Evolutionary conservation across 2,113 vertebrate species (phyloP), one percentile per base, ranked within the genome.

Genomic region (Mormyrus lacerda): DNA sequence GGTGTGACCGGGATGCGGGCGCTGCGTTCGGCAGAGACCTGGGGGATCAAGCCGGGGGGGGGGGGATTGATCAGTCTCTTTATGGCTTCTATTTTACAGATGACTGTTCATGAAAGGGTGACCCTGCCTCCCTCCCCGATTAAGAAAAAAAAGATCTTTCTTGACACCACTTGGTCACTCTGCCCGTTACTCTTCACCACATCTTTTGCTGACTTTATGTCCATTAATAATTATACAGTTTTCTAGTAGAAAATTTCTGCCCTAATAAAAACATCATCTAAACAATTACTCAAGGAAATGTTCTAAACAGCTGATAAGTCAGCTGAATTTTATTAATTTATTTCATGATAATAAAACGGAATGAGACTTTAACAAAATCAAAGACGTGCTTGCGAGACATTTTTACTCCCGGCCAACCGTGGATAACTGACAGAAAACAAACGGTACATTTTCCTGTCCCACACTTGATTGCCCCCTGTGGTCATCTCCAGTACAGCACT

Each of bases 401-500:
- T 4, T 79, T 48, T n/a, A 85, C 44, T 50, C 4, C 45, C 1
- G 27, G 44, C 15, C 44, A 7, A 48, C 45, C 10, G 11, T 15
- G 44, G 45, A 6, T 48, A 27, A 50, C 21, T 27, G n/a, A 85
- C 42, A 48, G 45, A 45, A 85, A 85, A 45, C 44, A 24, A 21
- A 17, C 13, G 2, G 47, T 27, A 50, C 11, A 48, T n/a, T 24
- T 13, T n/a, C 21, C 24, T 76, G n/a, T n/a, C n/a, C n/a, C n/a
- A n/a, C 44, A 84, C 44, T 84, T 84, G 11, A 84, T 47, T 84
- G 82, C 82, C 82, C 82, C 82, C 82, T 9, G 44, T 84, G 82
- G 82, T n/a, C 82, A 84, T 24, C 82, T 84, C 0, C n/a, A 45
- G 44, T 84, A n/a, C 82, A 84, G 7, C 44, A 0, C 82, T 47